Conservation (phyloP, 2,888 invertebrate genomes). For the Orthonevra nobilis region DNA sequence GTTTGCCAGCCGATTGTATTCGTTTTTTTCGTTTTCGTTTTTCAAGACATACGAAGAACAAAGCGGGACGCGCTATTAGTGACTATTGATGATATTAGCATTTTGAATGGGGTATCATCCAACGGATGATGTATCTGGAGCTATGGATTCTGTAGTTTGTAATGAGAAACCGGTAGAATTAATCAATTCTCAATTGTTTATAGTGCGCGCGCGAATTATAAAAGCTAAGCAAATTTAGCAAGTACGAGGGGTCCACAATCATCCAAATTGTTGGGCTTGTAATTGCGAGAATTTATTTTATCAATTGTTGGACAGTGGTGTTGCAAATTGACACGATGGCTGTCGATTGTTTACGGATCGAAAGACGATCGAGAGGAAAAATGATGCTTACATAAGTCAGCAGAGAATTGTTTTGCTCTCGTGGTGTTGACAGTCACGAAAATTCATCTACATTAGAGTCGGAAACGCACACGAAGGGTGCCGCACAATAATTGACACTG, state of each 20-base stretch:
- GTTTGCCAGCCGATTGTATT: no score
- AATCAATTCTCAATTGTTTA: slow-evolving; percentile 78
- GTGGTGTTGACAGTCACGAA: no score
- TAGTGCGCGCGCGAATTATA: slow-evolving; percentile 60
- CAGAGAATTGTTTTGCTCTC: no score
- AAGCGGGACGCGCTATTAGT: no score
- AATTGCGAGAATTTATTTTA: slow-evolving; percentile 32
- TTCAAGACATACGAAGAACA: slow-evolving; percentile 13
- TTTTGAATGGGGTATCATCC: slow-evolving; percentile 10
- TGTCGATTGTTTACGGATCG: no score
- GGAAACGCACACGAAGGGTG: no score
- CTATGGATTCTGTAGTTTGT: slow-evolving; percentile 42
- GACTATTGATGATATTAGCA: slow-evolving; percentile 20
- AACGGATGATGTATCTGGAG: slow-evolving; percentile 11
- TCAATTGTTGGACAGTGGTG: no score
- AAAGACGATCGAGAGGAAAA: no score
- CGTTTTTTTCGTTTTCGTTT: slow-evolving; percentile 52
- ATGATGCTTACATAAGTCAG: no score
- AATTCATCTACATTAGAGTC: no score
- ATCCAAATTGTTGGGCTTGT: not conserved
- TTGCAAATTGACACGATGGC: no score
- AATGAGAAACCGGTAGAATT: slow-evolving; percentile 77
- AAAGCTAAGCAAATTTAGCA: slow-evolving; percentile 30
- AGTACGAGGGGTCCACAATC: slow-evolving; percentile 10
- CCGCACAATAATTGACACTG: no score